Evolutionary conservation across 1,140 invertebrate species (phyloP), one percentile per base, ranked within the genome.

Genomic region (Protaetia brevitarsis): DNA sequence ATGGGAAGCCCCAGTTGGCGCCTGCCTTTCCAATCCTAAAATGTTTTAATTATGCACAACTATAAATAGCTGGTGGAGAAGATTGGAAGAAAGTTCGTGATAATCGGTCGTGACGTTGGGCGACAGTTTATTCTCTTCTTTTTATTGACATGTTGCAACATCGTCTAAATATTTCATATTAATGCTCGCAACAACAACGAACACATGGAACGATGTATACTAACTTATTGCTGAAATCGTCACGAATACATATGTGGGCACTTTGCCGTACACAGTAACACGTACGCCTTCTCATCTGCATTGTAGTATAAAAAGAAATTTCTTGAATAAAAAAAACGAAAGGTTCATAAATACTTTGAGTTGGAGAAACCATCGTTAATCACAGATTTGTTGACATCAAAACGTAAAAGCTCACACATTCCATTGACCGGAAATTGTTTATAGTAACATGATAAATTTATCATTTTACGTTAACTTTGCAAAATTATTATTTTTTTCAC

Each of bases 141-240:
- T 45, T 45, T 45, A 45, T 45, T 45, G 41, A 45, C 41, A 45
- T 21, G 41, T 45, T 45, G 41, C 41, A 45, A 45, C 41, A 45
- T 37, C 34, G 34, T 37, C 16, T 37, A 37, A 37, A 37, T 37
- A 37, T 37, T 37, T 37, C 34, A 37, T 45, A 21, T 45, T 45
- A 45, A 45, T 13, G 41, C 23, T 21, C 8, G 13, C 41, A 13
- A 19, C 41, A 45, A 45, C 41, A 45, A 45, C 23, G 23, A 45
- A 19, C 41, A 13, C 41, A 21, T 45, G 41, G 23, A 45, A 4
- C 23, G 41, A 45, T 45, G 41, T 21, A 45, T 45, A 16, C 8
- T 13, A 45, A 45, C 16, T 19, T 19, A 21, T 13, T 45, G 16
- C 23, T 45, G 41, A 45, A 45, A 45, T 45, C 41, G 41, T 21